phyloP scores from a whole-genome alignment of 2,797 vertebrate species.

The Girardinus metallicus region DNA sequence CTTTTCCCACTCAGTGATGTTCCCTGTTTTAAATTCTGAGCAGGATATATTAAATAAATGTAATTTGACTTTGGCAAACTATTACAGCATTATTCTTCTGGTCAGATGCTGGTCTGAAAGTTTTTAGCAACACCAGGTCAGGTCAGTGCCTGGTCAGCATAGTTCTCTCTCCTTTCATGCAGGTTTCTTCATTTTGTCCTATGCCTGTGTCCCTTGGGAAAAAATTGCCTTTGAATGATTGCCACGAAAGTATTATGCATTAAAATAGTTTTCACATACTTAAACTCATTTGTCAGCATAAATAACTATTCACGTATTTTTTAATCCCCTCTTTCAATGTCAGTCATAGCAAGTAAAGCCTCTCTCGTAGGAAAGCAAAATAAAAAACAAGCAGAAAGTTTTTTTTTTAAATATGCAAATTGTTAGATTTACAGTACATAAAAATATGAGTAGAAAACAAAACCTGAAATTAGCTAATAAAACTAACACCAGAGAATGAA shows the following conservation, averaged over 20 bases:
- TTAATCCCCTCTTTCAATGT: neutral
- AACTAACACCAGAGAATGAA: neutral
- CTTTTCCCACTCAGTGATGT: neutral
- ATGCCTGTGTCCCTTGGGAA: neutral
- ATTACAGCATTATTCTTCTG: neutral
- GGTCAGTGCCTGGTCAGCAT: neutral
- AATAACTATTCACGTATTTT: neutral
- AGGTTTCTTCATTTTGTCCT: neutral
- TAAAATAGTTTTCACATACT: neutral
- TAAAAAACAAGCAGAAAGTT: neutral
- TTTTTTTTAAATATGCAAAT: neutral
- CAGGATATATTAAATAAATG: neutral
- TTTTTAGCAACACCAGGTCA: neutral
- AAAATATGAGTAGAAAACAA: neutral
- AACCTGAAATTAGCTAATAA: neutral
- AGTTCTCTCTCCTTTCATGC: neutral
- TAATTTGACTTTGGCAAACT: neutral
- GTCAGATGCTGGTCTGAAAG: neutral
- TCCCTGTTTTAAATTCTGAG: neutral
- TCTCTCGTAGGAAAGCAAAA: neutral
- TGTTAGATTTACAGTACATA: neutral
- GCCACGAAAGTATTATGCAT: neutral
- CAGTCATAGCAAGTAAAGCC: neutral
- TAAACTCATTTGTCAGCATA: neutral
- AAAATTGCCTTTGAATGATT: neutral